Percentiles rank a stretch among this genome's conserved stretches.
Evolutionary conservation across 92 coral and sea anemone genomes (phyloP).

Genomic region (Siderastrea radians): DNA sequence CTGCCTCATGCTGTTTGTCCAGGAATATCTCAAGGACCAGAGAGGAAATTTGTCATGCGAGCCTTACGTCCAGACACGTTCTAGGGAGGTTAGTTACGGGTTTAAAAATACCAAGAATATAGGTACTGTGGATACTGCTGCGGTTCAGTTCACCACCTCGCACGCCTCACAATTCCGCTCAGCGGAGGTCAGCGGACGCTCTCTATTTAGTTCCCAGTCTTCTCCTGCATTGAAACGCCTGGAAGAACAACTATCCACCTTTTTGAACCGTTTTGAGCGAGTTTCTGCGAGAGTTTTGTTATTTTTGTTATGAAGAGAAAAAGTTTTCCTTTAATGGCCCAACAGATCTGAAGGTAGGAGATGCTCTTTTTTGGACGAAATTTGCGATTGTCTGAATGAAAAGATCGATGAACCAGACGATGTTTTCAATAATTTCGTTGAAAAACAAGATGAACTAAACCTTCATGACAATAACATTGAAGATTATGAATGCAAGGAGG

Average conservation of each 20-base stretch:
- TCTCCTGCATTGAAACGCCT: slow-evolving; percentile 12
- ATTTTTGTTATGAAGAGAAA: not conserved
- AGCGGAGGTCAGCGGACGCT: not conserved
- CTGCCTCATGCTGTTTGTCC: too few relatives aligned
- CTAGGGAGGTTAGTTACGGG: too few relatives aligned
- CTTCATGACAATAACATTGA: not conserved
- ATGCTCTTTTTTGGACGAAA: not conserved
- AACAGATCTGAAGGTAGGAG: not conserved
- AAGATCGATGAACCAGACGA: not conserved
- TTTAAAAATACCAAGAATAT: too few relatives aligned
- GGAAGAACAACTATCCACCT: not conserved
- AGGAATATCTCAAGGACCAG: too few relatives aligned
- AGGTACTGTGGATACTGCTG: too few relatives aligned
- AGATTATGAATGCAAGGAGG: too few relatives aligned
- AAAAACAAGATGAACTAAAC: not conserved
- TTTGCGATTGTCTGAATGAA: not conserved
- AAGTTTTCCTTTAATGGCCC: not conserved
- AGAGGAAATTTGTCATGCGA: too few relatives aligned
- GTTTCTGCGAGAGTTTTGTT: not conserved
- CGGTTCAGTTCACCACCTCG: too few relatives aligned
- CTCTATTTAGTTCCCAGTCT: slow-evolving; percentile 4
- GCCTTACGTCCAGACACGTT: too few relatives aligned
- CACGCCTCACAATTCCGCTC: too few relatives aligned
- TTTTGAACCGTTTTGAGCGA: slow-evolving; percentile 3
- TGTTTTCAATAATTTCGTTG: too few relatives aligned